Evolutionary conservation across 2,888 invertebrate genomes (phyloP).

Genomic region (Acleris cristana): DNA sequence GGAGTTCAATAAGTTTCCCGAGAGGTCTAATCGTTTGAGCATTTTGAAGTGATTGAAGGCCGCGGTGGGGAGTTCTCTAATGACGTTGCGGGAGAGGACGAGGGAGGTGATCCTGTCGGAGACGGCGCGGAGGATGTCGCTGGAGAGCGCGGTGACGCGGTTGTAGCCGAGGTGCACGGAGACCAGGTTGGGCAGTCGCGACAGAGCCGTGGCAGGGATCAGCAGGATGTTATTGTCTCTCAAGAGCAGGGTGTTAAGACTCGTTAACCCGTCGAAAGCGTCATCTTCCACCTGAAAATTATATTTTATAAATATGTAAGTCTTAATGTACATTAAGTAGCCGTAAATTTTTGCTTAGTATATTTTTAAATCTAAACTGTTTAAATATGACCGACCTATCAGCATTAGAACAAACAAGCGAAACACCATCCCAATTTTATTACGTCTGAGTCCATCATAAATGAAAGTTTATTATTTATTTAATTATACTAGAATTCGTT

Average conservation of each 20-base stretch:
- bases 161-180: constrained; percentile 93
- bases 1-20: constrained; percentile 89
- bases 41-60: constrained; percentile 92
- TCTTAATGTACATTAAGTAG: too few relatives aligned
- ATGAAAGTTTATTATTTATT: too few relatives aligned
- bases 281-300: constrained; percentile 91
- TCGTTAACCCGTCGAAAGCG: constrained; percentile 92
- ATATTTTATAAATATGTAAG: not conserved
- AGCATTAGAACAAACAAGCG: too few relatives aligned
- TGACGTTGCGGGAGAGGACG: constrained; percentile 92
- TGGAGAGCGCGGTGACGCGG: constrained; percentile 92
- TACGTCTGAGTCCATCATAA: too few relatives aligned
- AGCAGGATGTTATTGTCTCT: constrained; percentile 94
- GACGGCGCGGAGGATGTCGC: constrained; percentile 89
- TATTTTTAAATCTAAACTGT: too few relatives aligned
- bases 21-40: constrained; percentile 88
- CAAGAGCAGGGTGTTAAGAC: constrained; percentile 89
- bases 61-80: constrained; percentile 91
- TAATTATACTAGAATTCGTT: too few relatives aligned
- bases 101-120: constrained; percentile 89
- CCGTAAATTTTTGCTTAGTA: too few relatives aligned
- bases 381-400: too few relatives aligned
- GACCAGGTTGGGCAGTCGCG: constrained; percentile 89
- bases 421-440: too few relatives aligned
- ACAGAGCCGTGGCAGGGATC: constrained; percentile 92